Conservation (phyloP, 2,797 vertebrate species). For the Hydrocynus forskahlii region DNA sequence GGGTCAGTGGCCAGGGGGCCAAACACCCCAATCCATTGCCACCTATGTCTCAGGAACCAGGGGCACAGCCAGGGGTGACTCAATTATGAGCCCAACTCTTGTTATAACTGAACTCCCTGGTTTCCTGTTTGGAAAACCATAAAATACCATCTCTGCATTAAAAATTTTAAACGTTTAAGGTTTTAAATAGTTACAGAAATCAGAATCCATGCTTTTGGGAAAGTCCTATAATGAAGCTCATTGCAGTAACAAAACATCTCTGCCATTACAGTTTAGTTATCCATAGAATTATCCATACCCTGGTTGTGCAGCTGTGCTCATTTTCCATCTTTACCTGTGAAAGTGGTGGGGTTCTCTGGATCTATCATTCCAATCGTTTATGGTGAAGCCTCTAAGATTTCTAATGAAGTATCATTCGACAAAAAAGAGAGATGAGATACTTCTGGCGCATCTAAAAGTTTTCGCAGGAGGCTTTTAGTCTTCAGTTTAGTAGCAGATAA, state of each 20-base stretch:
- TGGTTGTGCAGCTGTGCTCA: too few species aligned
- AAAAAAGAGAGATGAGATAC: too few species aligned
- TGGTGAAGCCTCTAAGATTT: too few species aligned
- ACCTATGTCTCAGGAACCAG: slow-evolving; percentile 37
- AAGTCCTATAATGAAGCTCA: background rate
- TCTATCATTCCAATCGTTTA: too few species aligned
- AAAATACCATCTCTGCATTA: background rate
- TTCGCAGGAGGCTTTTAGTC: too few species aligned
- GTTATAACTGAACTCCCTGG: slow-evolving; percentile 25
- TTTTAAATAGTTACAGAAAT: background rate
- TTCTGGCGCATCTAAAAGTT: too few species aligned
- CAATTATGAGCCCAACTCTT: slow-evolving; percentile 33
- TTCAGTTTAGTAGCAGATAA: too few species aligned
- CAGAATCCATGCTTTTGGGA: background rate
- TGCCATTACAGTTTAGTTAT: too few species aligned
- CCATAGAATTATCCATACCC: too few species aligned
- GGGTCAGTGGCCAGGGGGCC: slow-evolving; percentile 50
- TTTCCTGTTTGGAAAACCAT: slow-evolving; percentile 21
- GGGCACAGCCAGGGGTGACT: slow-evolving; percentile 31
- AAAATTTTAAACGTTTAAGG: background rate
- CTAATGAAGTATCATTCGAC: too few species aligned
- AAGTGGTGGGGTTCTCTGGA: too few species aligned
- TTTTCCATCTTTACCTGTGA: too few species aligned
- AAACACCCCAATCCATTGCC: slow-evolving; percentile 30
- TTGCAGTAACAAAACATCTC: background rate